Evolutionary conservation across 2,113 vertebrate genomes (phyloP), one percentile per base, ranked within the genome.

Genomic region (Varanus komodoensis): DNA sequence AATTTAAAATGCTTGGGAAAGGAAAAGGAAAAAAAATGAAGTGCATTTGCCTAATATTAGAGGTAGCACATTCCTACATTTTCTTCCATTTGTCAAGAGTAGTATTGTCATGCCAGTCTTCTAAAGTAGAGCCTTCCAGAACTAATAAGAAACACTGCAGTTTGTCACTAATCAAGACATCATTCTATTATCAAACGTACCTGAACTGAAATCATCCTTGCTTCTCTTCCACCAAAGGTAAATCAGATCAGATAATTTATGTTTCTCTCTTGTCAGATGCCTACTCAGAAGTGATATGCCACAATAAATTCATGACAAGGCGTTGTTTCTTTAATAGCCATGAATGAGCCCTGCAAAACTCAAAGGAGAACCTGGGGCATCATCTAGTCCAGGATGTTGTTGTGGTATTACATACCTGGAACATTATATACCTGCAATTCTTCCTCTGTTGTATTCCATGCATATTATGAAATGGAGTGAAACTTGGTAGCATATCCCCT

Each of bases 1-100:
- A 96, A 96, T 95, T 95, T 89, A 95, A 89, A 90, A 94, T 93
- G 91, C 90, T 94, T 93, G 93, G 75, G n/a, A 94, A 90, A 94
- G 95, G 91, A 93, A 92, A 94, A 95, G 92, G 89, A 92, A 94
- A 93, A 92, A 92, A 94, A 94, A 94, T 23, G 89, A 64, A 87
- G 87, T 94, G 89, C 87, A 88, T 95, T 95, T 93, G 92, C 80
- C 82, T 93, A 90, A 95, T 89, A 93, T 93, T 95, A 92, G 89
- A 80, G 68, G 34, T 19, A 89, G 74, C 77, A 52, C 44, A 79
- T 84, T 84, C 21, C 50, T 29, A n/a, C 77, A 57, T 8, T 34
- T 89, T 69, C 27, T 14, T 78, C 64, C 29, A 69, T 17, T 61
- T 80, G 75, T 52, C 44, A 80, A 69, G 44, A 80, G 14, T 54